Percentiles rank a stretch among this genome's conserved stretches.
These are phyloP conservation scores for Acanthis flammea DNA, from an alignment of 2,797 vertebrate species.

Conservation along the genomic window DNA sequence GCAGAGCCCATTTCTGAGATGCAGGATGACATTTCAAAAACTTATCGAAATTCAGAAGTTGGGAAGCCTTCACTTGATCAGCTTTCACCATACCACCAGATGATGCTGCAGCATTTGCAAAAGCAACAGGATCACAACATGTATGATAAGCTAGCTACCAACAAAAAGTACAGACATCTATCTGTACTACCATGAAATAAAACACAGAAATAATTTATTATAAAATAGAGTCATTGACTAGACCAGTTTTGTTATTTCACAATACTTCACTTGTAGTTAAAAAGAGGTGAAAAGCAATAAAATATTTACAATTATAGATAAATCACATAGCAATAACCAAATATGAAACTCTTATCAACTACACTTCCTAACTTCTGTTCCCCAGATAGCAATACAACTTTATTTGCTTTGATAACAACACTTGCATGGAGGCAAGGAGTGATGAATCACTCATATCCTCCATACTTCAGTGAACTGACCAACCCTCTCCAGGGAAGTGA, in stretches of 20 bases:
- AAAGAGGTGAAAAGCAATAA: conserved; percentile 13
- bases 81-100: not conserved
- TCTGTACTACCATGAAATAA: conserved; percentile 11
- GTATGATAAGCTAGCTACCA: not conserved
- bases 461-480: conserved; percentile 47
- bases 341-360: conserved; percentile 76
- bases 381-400: conserved; percentile 59
- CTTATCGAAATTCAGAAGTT: not conserved
- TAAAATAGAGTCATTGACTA: not conserved
- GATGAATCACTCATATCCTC: conserved; percentile 47
- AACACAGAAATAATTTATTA: conserved; percentile 20
- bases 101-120: not conserved
- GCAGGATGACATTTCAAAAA: not conserved
- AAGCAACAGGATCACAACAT: not conserved
- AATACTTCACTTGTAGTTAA: not conserved
- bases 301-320: conserved; percentile 37
- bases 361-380: conserved; percentile 67
- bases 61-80: not conserved
- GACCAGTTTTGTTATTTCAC: not conserved
- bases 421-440: conserved; percentile 8
- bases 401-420: conserved; percentile 52
- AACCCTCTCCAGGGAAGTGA: conserved; percentile 22
- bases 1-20: conserved; percentile 5
- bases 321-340: conserved; percentile 73
- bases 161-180: not conserved